Conservation (phyloP, 2,797 vertebrate species). For the Rhinoraja longicauda region DNA sequence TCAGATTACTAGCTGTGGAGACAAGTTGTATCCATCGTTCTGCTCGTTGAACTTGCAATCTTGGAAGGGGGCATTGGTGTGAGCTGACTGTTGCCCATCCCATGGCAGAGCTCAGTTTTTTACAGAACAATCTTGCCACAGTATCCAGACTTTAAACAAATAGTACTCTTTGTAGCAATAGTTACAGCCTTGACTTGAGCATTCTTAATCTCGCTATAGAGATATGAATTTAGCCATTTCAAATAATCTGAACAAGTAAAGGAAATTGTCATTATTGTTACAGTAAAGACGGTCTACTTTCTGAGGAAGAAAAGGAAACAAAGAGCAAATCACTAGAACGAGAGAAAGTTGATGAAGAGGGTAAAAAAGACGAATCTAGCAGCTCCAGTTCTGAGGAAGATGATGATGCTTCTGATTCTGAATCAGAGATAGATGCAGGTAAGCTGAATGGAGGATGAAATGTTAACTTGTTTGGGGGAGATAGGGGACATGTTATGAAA, state of each 20-base stretch:
- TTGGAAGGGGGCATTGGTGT: background rate
- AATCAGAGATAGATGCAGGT: slow-evolving; percentile 62
- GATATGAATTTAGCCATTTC: background rate
- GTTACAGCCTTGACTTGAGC: background rate
- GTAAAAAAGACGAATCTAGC: slow-evolving; percentile 60
- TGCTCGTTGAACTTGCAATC: background rate
- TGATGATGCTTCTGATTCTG: slow-evolving; percentile 59
- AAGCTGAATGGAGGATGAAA: slow-evolving; percentile 38
- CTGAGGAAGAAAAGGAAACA: slow-evolving; percentile 50
- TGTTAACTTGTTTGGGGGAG: background rate
- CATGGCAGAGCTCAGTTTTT: background rate
- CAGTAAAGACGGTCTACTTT: slow-evolving; percentile 24
- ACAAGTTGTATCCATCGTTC: background rate
- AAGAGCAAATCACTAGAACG: slow-evolving; percentile 60
- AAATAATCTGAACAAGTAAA: background rate
- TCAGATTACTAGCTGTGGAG: background rate
- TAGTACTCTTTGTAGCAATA: background rate
- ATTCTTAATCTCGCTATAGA: background rate
- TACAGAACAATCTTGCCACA: background rate
- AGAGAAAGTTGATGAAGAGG: slow-evolving; percentile 58
- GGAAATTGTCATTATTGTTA: background rate
- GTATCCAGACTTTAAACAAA: background rate
- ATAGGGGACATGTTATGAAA: too few relatives aligned
- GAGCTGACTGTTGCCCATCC: background rate
- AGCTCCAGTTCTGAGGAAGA: slow-evolving; percentile 64